Evolutionary conservation across 2,888 invertebrate genomes (phyloP).

Genomic region (Pelosia muscerda): DNA sequence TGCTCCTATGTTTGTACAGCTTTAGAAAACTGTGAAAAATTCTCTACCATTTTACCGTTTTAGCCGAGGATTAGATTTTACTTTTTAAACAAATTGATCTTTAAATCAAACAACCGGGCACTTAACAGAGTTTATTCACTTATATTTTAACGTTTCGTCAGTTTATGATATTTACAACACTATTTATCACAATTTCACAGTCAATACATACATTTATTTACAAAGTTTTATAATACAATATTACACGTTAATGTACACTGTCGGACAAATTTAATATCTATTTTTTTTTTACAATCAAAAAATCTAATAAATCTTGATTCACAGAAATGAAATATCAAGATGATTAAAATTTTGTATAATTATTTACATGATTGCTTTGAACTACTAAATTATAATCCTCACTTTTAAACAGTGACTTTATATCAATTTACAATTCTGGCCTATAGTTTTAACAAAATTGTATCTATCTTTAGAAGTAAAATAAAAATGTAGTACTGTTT

Average conservation of each 20-base stretch:
- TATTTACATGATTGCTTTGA: neutral
- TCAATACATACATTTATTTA: conserved; percentile 73
- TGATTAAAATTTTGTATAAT: neutral
- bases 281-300: neutral
- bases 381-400: neutral
- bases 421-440: no score
- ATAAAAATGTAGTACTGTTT: no score
- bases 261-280: conserved; percentile 17
- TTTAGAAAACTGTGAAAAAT: conserved; percentile 23
- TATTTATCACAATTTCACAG: conserved; percentile 79
- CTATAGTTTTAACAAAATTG: no score
- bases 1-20: conserved; percentile 30
- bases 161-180: conserved; percentile 68
- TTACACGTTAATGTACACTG: conserved; percentile 39
- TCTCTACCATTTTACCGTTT: conserved; percentile 21
- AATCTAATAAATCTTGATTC: neutral
- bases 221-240: conserved; percentile 53
- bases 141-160: conserved; percentile 54
- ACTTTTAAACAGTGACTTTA: neutral
- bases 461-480: no score
- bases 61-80: conserved; percentile 20
- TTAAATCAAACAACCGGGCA: conserved; percentile 43
- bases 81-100: conserved; percentile 20
- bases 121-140: conserved; percentile 60
- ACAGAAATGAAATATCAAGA: neutral